A percentile compares a stretch with the other conserved stretches of the same genome.
Conservation (phyloP, 2,113 vertebrate species). For the Lepus americanus region DNA sequence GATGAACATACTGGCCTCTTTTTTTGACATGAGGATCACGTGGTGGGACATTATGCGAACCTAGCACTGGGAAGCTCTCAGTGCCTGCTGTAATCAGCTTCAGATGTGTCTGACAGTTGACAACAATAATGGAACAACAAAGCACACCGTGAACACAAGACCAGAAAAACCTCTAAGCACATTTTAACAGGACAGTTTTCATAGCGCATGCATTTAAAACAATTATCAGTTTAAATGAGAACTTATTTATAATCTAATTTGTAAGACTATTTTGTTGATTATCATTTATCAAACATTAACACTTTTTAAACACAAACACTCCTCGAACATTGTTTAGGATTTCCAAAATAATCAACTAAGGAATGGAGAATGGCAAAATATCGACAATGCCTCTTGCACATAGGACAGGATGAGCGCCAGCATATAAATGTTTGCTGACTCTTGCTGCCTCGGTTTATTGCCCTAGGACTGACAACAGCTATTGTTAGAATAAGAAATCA, state of each 20-base stretch:
- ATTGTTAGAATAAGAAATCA: constrained; percentile 67
- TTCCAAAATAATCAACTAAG: constrained; percentile 52
- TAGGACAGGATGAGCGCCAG: background rate
- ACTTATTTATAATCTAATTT: background rate
- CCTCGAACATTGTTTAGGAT: background rate
- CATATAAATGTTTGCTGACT: constrained; percentile 22
- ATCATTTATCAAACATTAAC: constrained; percentile 16
- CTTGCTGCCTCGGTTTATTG: constrained; percentile 48
- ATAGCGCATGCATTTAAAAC: constrained; percentile 10
- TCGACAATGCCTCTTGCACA: background rate
- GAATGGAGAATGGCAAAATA: constrained; percentile 35
- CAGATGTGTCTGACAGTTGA: background rate
- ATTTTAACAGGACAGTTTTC: constrained; percentile 23
- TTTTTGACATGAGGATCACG: background rate
- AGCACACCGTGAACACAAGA: background rate
- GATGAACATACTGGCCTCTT: background rate
- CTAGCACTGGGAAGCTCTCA: background rate
- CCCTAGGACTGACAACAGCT: constrained; percentile 61
- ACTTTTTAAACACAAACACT: constrained; percentile 47
- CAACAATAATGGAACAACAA: background rate
- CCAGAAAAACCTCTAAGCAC: background rate
- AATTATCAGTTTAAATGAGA: background rate
- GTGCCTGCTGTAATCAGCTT: background rate
- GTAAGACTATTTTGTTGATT: background rate
- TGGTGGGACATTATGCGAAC: background rate